Evolutionary conservation across 2,888 invertebrate species (phyloP).

Genomic region (Cyrtodaria siliqua): DNA sequence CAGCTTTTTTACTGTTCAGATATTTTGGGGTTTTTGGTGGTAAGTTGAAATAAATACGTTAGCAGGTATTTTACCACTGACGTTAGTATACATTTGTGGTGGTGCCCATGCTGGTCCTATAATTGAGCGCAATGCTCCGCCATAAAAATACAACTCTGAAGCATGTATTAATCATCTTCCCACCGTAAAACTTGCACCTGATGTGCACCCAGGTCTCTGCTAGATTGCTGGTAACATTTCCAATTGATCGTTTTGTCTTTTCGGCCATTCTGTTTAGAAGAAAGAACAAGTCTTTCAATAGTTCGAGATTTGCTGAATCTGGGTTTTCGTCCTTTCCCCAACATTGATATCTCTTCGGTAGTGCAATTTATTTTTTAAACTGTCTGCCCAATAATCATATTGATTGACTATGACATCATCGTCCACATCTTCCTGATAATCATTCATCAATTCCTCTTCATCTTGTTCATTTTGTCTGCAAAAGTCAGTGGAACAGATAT

Average conservation of each 20-base stretch:
- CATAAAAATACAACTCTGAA: slow-evolving; percentile 23
- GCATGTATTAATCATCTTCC: slow-evolving; percentile 21
- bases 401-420: background rate
- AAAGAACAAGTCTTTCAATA: background rate
- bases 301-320: background rate
- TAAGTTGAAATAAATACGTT: slow-evolving; percentile 17
- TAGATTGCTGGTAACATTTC: slow-evolving; percentile 13
- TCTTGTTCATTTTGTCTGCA: no score
- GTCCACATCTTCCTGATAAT: no score
- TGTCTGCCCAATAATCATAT: background rate
- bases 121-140: slow-evolving; percentile 12
- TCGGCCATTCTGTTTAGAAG: background rate
- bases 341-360: background rate
- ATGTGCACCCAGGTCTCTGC: slow-evolving; percentile 33
- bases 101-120: slow-evolving; percentile 31
- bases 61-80: slow-evolving; percentile 10
- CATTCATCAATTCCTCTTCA: no score
- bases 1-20: background rate
- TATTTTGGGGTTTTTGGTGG: background rate
- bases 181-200: slow-evolving; percentile 29
- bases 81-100: background rate
- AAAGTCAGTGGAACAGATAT: no score
- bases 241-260: slow-evolving; percentile 17
- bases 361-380: background rate
- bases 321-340: background rate